Conservation (phyloP, 2,113 vertebrate genomes). For the Lophochroa leadbeateri region DNA sequence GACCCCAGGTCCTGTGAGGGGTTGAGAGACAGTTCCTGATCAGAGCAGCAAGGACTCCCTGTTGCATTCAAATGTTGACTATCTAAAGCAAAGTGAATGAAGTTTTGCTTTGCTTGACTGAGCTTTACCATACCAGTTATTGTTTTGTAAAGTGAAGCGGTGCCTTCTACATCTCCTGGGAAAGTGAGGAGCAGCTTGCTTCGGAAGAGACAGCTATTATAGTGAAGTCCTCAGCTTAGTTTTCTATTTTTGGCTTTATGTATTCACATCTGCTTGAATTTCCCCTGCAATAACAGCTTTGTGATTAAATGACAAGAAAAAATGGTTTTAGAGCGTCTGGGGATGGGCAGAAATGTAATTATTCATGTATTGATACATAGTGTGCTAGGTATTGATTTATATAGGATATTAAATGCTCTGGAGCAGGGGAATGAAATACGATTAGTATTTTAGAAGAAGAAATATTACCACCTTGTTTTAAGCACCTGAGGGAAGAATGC, state of each 20-base stretch:
- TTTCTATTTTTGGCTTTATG: slow-evolving; percentile 19
- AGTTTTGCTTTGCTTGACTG: slow-evolving; percentile 31
- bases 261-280: slow-evolving; percentile 17
- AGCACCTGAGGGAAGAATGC: neutral
- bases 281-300: slow-evolving; percentile 36
- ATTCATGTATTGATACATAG: slow-evolving; percentile 40
- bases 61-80: neutral
- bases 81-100: neutral
- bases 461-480: neutral
- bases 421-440: neutral
- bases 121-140: neutral
- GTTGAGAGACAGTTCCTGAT: neutral
- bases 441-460: neutral
- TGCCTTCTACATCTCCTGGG: slow-evolving; percentile 23
- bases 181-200: slow-evolving; percentile 24
- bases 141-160: slow-evolving; percentile 41
- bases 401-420: neutral
- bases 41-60: neutral
- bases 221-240: neutral
- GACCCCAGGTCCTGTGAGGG: neutral
- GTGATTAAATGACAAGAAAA: slow-evolving; percentile 43
- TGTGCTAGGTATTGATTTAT: slow-evolving; percentile 19
- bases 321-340: neutral
- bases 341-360: slow-evolving; percentile 35
- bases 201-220: neutral